These are phyloP conservation scores for Orchestia grillus DNA, from an alignment of 1,140 invertebrate species.

Conservation along the genomic window DNA sequence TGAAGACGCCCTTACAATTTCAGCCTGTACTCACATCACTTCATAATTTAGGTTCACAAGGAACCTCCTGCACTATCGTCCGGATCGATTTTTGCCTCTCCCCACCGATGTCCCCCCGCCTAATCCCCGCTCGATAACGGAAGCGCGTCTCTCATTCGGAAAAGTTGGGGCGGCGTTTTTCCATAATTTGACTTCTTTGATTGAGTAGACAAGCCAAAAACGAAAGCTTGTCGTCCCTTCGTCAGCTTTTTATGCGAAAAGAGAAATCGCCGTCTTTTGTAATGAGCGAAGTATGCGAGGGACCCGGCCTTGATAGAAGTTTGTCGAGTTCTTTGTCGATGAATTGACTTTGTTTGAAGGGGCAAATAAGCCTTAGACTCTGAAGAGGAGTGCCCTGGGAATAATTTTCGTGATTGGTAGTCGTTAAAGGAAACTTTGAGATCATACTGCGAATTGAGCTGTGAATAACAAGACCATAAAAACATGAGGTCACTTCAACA, in stretches of 20 bases:
- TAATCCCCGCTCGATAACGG: neutral
- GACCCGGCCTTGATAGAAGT: neutral
- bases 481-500: neutral
- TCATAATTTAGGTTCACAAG: too few species aligned
- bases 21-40: too few species aligned
- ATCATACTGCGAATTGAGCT: neutral
- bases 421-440: neutral
- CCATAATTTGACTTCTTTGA: constrained; percentile 50
- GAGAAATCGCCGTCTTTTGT: constrained; percentile 24
- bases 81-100: neutral
- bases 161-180: constrained; percentile 2
- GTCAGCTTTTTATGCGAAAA: constrained; percentile 1
- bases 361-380: neutral
- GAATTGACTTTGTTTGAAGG: neutral
- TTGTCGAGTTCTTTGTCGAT: neutral
- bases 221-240: constrained; percentile 17
- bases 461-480: neutral
- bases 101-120: too few species aligned
- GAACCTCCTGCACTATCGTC: too few species aligned
- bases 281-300: constrained; percentile 32
- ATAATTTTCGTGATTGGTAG: neutral
- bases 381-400: neutral
- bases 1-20: too few species aligned
- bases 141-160: neutral
- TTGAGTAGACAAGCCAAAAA: constrained; percentile 17